These are phyloP conservation scores for Musca vetustissima DNA, from an alignment of 1,140 invertebrate genomes.

Conservation along the genomic window DNA sequence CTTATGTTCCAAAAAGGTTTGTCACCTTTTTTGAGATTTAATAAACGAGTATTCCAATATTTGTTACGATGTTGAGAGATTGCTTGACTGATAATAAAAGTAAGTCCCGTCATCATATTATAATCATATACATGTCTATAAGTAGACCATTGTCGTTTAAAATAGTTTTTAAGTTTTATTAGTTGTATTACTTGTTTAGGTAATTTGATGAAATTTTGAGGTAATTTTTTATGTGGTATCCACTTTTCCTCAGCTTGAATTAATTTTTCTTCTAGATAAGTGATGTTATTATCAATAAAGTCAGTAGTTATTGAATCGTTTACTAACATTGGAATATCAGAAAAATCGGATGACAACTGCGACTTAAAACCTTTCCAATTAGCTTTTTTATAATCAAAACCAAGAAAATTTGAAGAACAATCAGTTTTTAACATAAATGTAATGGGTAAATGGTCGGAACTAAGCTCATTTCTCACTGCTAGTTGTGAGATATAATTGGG, in stretches of 20 bases:
- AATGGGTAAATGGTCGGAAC: not conserved
- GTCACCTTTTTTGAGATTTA: too few species aligned
- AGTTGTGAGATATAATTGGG: not conserved
- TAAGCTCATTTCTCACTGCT: not conserved
- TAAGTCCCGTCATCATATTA: not conserved
- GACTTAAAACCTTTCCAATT: not conserved
- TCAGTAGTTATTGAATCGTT: not conserved
- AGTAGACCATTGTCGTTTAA: too few species aligned
- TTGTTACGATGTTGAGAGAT: too few species aligned
- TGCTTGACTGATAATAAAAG: slow-evolving; percentile 5
- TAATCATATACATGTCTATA: not conserved
- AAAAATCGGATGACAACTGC: too few species aligned
- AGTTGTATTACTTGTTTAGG: not conserved
- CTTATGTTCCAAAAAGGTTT: too few species aligned
- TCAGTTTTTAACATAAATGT: not conserved
- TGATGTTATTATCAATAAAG: not conserved
- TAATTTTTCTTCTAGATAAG: too few species aligned
- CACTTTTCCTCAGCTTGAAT: not conserved
- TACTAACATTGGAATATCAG: not conserved
- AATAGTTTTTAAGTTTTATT: slow-evolving; percentile 10
- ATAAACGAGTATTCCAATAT: too few species aligned
- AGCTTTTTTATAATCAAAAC: not conserved
- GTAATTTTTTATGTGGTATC: not conserved
- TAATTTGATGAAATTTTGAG: not conserved
- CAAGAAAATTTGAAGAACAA: not conserved